These are phyloP conservation scores for Burhinus oedicnemus DNA, from an alignment of 2,113 vertebrate species.

Conservation along the genomic window DNA sequence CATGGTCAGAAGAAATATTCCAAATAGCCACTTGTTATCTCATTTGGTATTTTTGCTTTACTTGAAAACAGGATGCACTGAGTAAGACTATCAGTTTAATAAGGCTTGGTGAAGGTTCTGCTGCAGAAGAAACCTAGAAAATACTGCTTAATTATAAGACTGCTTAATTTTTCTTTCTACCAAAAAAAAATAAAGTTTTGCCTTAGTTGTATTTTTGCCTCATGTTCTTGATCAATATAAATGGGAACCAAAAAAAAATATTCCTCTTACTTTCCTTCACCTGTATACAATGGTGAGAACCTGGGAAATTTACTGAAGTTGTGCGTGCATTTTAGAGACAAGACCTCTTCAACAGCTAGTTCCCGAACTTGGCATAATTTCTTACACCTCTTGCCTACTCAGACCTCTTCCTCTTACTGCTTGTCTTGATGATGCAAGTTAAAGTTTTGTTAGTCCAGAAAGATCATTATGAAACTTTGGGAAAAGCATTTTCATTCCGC, in stretches of 20 bases:
- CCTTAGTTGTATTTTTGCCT: constrained; percentile 56
- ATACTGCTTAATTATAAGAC: constrained; percentile 43
- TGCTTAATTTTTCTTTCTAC: constrained; percentile 68
- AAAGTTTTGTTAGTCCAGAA: neutral
- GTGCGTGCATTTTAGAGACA: neutral
- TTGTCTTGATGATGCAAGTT: neutral
- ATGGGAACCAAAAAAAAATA: neutral
- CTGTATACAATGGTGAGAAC: neutral
- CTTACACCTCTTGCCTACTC: neutral
- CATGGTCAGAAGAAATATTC: neutral
- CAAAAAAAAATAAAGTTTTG: constrained; percentile 72
- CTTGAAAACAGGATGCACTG: constrained; percentile 30
- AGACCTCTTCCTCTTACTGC: neutral
- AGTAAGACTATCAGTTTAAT: neutral
- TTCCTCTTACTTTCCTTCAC: neutral
- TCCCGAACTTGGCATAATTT: neutral
- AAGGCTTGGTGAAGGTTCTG: neutral
- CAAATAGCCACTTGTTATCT: neutral
- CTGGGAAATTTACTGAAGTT: neutral
- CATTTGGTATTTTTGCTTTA: neutral
- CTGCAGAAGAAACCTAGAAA: neutral
- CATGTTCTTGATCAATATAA: neutral
- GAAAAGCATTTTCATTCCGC: neutral
- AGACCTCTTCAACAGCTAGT: neutral
- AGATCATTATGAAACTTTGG: neutral